A percentile compares a stretch with the other conserved stretches of the same genome.
These are phyloP conservation scores for Listronotus bonariensis DNA, from an alignment of 1,140 invertebrate genomes.

Conservation along the genomic window DNA sequence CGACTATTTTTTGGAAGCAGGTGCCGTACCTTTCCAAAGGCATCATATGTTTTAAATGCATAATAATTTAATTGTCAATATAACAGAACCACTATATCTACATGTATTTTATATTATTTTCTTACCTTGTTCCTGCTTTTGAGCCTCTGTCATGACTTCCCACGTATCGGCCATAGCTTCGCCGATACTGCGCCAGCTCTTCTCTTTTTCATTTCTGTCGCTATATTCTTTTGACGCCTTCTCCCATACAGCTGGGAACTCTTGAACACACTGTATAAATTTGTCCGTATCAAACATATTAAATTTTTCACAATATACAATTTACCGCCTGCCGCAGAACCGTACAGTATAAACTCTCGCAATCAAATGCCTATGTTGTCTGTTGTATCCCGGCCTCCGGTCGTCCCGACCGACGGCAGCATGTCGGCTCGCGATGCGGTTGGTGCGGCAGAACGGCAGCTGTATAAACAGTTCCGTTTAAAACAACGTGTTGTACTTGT, in stretches of 20 bases:
- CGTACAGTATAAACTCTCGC: neutral
- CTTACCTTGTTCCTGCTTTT: conserved; percentile 1
- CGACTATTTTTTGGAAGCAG: conserved; percentile 19
- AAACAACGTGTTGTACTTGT: conserved; percentile 14
- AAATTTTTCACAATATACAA: neutral
- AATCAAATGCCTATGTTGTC: conserved; percentile 1
- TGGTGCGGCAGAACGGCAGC: conserved; percentile 1
- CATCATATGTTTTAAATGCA: conserved; percentile 1
- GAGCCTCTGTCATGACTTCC: neutral
- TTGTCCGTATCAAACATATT: conserved; percentile 10
- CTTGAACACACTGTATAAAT: conserved; percentile 11
- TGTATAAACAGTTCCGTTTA: conserved; percentile 3
- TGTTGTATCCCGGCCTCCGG: neutral
- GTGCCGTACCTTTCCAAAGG: conserved; percentile 22
- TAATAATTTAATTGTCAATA: conserved; percentile 1
- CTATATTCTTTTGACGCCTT: conserved; percentile 13
- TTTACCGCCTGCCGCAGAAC: neutral
- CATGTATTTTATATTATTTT: neutral
- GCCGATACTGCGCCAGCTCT: conserved; percentile 9
- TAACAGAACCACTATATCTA: neutral
- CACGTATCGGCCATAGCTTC: conserved; percentile 2
- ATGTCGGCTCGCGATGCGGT: neutral
- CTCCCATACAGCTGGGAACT: conserved; percentile 7
- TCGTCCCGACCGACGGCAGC: neutral
- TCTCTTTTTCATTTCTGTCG: conserved; percentile 9